Percentiles rank a stretch among this genome's conserved stretches.
These are phyloP conservation scores for Selenia dentaria DNA, from an alignment of 2,888 invertebrate species.

Conservation along the genomic window DNA sequence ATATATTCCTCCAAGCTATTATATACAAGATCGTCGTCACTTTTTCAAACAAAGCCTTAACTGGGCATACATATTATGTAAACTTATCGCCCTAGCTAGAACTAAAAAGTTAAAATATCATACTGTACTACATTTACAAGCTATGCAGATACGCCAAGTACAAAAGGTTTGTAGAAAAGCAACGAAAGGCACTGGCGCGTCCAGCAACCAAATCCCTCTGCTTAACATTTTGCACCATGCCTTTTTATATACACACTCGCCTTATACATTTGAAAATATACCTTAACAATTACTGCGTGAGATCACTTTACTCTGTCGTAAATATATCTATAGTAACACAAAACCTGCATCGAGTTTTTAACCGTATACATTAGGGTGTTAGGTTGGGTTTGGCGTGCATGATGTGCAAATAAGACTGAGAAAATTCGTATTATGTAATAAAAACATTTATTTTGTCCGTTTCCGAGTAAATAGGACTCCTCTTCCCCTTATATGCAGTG, in stretches of 20 bases:
- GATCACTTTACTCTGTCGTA: conserved; percentile 33
- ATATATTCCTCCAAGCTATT: no score
- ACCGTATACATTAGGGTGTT: conserved; percentile 38
- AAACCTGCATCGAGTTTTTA: conserved; percentile 40
- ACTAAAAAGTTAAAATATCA: no score
- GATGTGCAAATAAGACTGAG: conserved; percentile 65
- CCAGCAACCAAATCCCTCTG: conserved; percentile 75
- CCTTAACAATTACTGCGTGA: conserved; percentile 38
- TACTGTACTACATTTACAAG: no score
- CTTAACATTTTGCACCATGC: conserved; percentile 80
- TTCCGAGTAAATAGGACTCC: conserved; percentile 79
- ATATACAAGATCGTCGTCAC: no score
- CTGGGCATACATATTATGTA: no score
- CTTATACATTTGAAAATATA: conserved; percentile 49
- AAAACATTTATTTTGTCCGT: conserved; percentile 84
- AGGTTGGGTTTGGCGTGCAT: conserved; percentile 40
- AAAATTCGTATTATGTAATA: conserved; percentile 82
- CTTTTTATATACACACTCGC: conserved; percentile 73
- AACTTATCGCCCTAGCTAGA: no score
- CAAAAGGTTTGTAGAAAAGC: conserved; percentile 41
- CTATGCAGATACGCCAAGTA: background rate
- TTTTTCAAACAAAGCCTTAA: no score
- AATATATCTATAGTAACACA: background rate
- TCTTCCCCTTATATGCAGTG: conserved; percentile 81
- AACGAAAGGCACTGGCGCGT: conserved; percentile 46